These are phyloP conservation scores for Semnornis frantzii DNA, from an alignment of 2,113 vertebrate species.

Conservation along the genomic window DNA sequence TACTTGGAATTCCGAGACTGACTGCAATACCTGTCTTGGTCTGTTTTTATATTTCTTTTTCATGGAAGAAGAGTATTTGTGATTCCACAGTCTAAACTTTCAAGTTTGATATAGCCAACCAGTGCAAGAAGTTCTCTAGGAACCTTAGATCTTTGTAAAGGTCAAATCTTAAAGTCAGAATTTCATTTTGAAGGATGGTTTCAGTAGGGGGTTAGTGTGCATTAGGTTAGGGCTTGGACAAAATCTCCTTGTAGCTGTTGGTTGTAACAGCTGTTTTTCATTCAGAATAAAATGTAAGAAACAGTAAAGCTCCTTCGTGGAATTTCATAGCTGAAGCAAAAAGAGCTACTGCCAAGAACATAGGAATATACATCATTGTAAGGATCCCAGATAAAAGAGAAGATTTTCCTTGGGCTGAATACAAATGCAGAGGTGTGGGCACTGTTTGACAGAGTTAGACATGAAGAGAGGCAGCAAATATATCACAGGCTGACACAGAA, in stretches of 20 bases:
- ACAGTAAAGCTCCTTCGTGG: neutral
- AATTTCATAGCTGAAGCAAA: neutral
- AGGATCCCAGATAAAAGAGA: neutral
- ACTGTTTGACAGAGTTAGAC: neutral
- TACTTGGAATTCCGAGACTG: neutral
- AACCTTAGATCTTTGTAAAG: neutral
- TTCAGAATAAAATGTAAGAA: neutral
- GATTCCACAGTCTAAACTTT: neutral
- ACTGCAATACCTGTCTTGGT: neutral
- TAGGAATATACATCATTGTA: neutral
- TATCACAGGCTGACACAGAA: neutral
- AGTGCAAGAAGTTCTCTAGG: neutral
- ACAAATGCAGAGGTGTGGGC: neutral
- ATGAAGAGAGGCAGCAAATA: neutral
- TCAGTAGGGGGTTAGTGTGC: neutral
- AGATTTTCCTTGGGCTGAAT: neutral
- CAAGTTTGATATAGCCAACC: neutral
- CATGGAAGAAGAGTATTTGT: neutral
- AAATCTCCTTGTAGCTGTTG: neutral
- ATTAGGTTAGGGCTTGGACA: neutral
- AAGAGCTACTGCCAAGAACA: neutral
- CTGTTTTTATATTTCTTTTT: neutral
- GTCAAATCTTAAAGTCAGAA: neutral
- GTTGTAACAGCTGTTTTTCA: neutral
- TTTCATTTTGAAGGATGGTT: neutral